Base-by-base conservation (phyloP, 2,113 vertebrate genomes). In the Sebastes fasciatus region DNA sequence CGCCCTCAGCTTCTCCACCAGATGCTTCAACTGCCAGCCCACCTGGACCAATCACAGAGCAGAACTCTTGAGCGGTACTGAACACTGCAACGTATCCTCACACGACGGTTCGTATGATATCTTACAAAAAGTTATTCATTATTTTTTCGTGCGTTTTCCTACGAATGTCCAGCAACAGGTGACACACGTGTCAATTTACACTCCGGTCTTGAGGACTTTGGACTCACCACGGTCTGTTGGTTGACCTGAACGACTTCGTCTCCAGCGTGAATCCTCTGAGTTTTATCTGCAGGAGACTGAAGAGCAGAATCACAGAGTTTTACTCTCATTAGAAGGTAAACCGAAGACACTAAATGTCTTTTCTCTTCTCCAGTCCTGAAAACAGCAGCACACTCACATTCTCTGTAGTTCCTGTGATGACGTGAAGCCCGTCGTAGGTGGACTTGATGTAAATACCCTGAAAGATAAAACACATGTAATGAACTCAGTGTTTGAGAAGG, bases 381-480 rank as follows among this genome's bases (percentile, higher is more conserved):
- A 67, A 26, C n/a, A 61, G 2, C 57, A 1, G 6, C 12, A 4
- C n/a, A 97, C 98, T 98, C 95, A 99, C 98, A 0, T 99, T 96
- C 94, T 99, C 98, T 2, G 97, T 99, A 42, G 98, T 99, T 74
- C 98, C 98, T 1, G 98, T 99, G 92, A 99, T 97, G 87, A 99
- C 94, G 43, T 99, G 98, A 16, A 98, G 93, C 13, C 98, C 98
- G 48, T 99, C 97, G 26, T 99, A 99, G 12, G 98, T 99, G 69
- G 98, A 99, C 82, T 98, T 99, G 91, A 99, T 99, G 92, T 99
- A 99, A 96, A 99, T 98, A 64, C 98, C 98, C 98, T 99, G 93
- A 69, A 48, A 54, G 43, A 67, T 43, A 0, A 69, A 60, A 54
- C 49, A 77, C 19, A 67, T 8, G 2, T 14, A 8, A 42, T 26